Evolutionary conservation across 2,888 invertebrate genomes (phyloP), one percentile per base, ranked within the genome.

Genomic region (Drosophila antonietae): DNA sequence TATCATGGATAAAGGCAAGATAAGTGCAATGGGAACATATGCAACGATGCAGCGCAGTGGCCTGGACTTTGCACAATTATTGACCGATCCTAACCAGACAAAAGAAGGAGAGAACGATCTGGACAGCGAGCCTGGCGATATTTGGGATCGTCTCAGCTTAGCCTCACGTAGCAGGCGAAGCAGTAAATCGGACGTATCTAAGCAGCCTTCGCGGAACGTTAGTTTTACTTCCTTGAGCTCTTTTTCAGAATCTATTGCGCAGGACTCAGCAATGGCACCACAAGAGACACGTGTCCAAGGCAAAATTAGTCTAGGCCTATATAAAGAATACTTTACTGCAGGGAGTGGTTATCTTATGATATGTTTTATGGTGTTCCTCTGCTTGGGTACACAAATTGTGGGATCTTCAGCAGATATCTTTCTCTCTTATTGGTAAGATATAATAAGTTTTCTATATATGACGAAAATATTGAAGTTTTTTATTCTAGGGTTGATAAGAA

Each of bases 401-500:
- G 96, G 95, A 1, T 97, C 96, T 23, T 94, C 94, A 5, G 94
- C 95, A 3, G 97, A 97, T 91, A 96, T 95, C 92, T 97, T 96
- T 94, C 94, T 97, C 14, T 95, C 96, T 15, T 95, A 94, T 88
- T 97, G 97, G 97, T 57, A 73, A 81, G 78, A 44, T 1, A 66
- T 63, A 66, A 53, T 8, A 5, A 8, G 2, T 6, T 1, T 39
- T 7, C 3, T 35, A 3, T 18, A 2, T 10, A 1, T 2, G 1
- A 18, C 3, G 20, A n/a, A 44, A 20, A 1, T 28, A 4, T 2
- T 8, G 8, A 3, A 0, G 10, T 37, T 46, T 56, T 61, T 2
- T 7, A n/a, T 1, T 33, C 2, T 20, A 78, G 90, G 90, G 90
- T 90, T 14, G 83, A 89, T 58, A 88, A 90, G 66, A 89, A 88